These are phyloP conservation scores for Denticeps clupeoides DNA, from an alignment of 2,797 vertebrate genomes.

Conservation along the genomic window DNA sequence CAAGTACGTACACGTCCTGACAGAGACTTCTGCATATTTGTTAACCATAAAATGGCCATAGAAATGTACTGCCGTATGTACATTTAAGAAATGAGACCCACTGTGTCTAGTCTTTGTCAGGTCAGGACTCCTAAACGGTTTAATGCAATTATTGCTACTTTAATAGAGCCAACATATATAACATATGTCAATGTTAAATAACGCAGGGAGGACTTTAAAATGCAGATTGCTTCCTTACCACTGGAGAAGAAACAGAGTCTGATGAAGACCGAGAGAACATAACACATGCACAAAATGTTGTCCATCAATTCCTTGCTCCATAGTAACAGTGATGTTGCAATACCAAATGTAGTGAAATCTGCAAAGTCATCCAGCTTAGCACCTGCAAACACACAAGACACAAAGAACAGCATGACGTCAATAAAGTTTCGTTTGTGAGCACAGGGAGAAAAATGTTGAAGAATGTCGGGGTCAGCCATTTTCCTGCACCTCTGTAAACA, in stretches of 20 bases:
- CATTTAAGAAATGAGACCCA: too few relatives aligned
- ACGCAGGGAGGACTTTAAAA: too few relatives aligned
- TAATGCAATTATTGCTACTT: too few relatives aligned
- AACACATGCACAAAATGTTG: conserved; percentile 69
- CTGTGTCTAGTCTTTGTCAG: too few relatives aligned
- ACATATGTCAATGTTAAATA: too few relatives aligned
- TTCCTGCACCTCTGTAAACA: conserved; percentile 42
- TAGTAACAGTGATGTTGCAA: conserved; percentile 77
- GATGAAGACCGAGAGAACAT: conserved; percentile 69
- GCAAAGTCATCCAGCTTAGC: conserved; percentile 84
- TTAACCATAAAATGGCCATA: too few relatives aligned
- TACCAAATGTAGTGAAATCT: conserved; percentile 84
- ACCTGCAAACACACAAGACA: conserved; percentile 47
- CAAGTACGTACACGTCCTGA: too few relatives aligned
- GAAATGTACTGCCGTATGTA: too few relatives aligned
- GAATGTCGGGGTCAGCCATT: conserved; percentile 13
- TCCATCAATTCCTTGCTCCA: conserved; percentile 63
- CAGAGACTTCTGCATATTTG: too few relatives aligned
- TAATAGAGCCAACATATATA: too few relatives aligned
- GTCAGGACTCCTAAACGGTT: too few relatives aligned
- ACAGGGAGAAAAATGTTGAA: conserved; percentile 1
- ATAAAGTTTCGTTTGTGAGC: neutral
- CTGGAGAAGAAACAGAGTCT: conserved; percentile 82
- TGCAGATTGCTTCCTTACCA: too few relatives aligned
- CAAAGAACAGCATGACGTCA: neutral